phyloP scores from a whole-genome alignment of 2,797 vertebrate species.

The Mionectes olivaceus region DNA sequence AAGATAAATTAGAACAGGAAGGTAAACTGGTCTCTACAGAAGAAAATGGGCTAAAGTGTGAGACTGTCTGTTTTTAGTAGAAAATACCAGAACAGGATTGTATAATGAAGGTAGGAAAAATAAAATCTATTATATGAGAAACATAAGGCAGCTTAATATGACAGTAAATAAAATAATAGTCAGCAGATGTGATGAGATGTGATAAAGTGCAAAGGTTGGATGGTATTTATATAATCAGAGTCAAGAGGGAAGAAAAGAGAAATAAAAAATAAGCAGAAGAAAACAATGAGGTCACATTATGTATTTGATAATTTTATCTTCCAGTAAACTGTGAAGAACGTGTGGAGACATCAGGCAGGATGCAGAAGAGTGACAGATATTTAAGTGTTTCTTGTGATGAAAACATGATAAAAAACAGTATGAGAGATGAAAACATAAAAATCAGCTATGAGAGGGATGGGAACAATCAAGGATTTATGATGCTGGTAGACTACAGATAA shows the following conservation, averaged over 20 bases:
- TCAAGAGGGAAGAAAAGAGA: neutral
- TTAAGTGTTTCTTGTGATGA: neutral
- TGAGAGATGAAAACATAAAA: neutral
- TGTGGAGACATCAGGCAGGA: neutral
- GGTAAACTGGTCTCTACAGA: neutral
- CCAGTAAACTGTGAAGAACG: neutral
- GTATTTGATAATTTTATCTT: neutral
- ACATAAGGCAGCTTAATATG: neutral
- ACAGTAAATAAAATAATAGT: neutral
- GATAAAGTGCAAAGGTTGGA: neutral
- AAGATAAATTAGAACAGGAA: constrained; percentile 17
- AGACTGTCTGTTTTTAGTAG: neutral
- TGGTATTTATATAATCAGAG: neutral
- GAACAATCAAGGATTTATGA: neutral
- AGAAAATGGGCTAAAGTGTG: neutral
- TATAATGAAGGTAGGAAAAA: neutral
- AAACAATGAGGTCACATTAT: neutral
- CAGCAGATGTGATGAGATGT: neutral
- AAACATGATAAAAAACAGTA: neutral
- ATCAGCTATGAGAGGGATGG: neutral
- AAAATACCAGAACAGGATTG: neutral
- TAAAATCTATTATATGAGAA: neutral
- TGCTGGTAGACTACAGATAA: neutral
- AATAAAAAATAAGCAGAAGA: neutral
- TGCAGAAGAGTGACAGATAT: neutral